These are phyloP conservation scores for Trachythela sp. DNA, from an alignment of 64 coral and sea anemone genomes.

Conservation along the genomic window DNA sequence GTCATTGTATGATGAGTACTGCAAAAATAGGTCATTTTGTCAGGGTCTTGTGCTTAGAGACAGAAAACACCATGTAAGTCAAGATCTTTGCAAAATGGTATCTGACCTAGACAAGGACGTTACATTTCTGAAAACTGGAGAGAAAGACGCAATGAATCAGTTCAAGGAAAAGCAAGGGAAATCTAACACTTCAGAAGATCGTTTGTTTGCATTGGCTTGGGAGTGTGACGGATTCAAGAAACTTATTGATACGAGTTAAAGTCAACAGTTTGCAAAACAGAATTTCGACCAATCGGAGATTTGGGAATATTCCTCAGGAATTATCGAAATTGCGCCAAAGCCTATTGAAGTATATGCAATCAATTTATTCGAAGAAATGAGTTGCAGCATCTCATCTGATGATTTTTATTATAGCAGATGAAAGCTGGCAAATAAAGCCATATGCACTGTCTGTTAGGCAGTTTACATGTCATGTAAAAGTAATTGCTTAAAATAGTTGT, in stretches of 20 bases:
- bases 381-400: background rate
- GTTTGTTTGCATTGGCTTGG: constrained; percentile 52
- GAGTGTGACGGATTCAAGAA: constrained; percentile 34
- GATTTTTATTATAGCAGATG: constrained; percentile 1
- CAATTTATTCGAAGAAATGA: constrained; percentile 36
- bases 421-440: background rate
- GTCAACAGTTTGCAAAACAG: background rate
- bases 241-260: constrained; percentile 18
- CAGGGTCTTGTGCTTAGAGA: background rate
- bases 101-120: constrained; percentile 31
- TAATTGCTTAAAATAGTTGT: too few species aligned
- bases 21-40: background rate
- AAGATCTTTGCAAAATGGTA: background rate
- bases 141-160: constrained; percentile 15
- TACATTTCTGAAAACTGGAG: background rate
- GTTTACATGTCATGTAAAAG: too few species aligned
- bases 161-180: constrained; percentile 20
- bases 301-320: constrained; percentile 46
- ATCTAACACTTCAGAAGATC: constrained; percentile 36
- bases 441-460: background rate
- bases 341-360: constrained; percentile 7
- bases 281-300: background rate
- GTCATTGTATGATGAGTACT: constrained; percentile 38
- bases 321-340: constrained; percentile 25
- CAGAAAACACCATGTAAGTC: background rate